Conservation (phyloP, 2,113 vertebrate species). For the Eubucco bourcierii region DNA sequence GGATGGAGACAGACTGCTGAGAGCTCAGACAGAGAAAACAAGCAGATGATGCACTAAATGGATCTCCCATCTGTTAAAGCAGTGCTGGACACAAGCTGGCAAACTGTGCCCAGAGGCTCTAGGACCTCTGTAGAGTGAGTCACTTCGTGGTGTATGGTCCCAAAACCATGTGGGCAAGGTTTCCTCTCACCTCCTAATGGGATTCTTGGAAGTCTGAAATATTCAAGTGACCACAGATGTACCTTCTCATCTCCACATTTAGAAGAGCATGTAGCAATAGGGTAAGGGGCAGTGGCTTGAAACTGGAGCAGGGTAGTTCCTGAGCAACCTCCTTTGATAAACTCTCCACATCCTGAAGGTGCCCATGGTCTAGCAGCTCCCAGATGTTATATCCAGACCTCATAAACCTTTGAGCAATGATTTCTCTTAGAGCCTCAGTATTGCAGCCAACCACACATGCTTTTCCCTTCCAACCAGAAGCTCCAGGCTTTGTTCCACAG, state of each 20-base stretch:
- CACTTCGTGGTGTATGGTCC: neutral
- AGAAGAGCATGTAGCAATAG: too few relatives aligned
- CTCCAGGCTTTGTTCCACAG: neutral
- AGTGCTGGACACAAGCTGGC: neutral
- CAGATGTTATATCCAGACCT: neutral
- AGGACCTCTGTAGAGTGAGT: neutral
- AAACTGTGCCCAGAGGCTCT: neutral
- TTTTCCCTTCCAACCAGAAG: neutral
- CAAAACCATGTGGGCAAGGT: fast-evolving
- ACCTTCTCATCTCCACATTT: neutral
- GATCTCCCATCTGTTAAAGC: neutral
- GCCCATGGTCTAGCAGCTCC: neutral
- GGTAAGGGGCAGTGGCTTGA: too few relatives aligned
- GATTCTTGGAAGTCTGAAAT: neutral
- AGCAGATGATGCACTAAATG: slow-evolving; percentile 7
- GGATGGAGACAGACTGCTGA: slow-evolving; percentile 11
- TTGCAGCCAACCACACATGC: fast-evolving
- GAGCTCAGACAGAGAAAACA: slow-evolving; percentile 2
- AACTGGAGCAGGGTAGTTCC: too few relatives aligned
- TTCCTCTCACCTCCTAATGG: neutral
- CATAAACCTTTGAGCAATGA: neutral
- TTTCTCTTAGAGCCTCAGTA: neutral
- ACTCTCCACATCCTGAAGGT: neutral
- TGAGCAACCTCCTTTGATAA: neutral
- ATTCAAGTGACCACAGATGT: fast-evolving